phyloP scores from a whole-genome alignment of 2,797 vertebrate genomes.

The Crax fasciolata region DNA sequence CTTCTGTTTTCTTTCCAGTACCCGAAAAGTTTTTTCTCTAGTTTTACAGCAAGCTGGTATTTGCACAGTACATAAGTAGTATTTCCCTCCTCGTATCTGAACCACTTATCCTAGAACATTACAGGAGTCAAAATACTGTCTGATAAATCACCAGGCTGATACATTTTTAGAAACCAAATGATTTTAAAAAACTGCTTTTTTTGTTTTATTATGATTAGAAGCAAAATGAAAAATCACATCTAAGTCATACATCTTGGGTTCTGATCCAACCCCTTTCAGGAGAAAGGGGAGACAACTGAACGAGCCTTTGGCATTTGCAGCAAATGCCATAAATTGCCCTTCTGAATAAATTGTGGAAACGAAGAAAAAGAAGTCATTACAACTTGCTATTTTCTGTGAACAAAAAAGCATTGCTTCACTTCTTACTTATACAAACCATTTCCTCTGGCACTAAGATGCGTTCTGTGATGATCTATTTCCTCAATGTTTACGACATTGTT shows the following conservation, averaged over 20 bases:
- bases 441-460: rapidly evolving
- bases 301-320: background rate
- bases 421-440: background rate
- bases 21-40: background rate
- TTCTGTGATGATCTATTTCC: background rate
- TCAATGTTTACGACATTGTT: background rate
- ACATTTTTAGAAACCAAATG: background rate
- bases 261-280: background rate
- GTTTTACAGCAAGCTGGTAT: background rate
- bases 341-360: background rate
- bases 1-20: rapidly evolving
- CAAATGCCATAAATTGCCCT: background rate
- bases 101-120: background rate
- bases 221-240: background rate
- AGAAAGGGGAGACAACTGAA: background rate
- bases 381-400: background rate
- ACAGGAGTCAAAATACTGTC: background rate
- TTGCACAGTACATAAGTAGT: rapidly evolving
- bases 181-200: background rate
- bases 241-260: background rate
- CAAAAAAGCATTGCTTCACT: background rate
- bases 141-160: background rate
- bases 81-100: background rate
- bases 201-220: background rate
- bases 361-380: rapidly evolving